A percentile compares a stretch with the other conserved stretches of the same genome.
Evolutionary conservation across 2,113 vertebrate species (phyloP).

Genomic region (Macquaria australasica): DNA sequence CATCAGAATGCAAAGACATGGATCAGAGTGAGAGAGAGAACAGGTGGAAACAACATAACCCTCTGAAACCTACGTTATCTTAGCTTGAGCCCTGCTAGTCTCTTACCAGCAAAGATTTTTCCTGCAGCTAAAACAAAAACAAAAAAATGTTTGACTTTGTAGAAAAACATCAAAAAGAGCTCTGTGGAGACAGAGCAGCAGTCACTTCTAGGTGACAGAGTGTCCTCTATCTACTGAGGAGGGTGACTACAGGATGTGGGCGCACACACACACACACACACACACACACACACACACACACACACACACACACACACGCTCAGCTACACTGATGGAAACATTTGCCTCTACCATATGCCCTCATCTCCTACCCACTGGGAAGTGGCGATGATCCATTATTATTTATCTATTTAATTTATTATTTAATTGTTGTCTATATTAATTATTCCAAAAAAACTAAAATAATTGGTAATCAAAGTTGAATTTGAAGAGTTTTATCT

Average conservation of each 20-base stretch:
- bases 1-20: slow-evolving; percentile 80
- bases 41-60: slow-evolving; percentile 64
- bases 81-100: neutral
- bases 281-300: neutral
- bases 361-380: neutral
- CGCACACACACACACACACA: neutral
- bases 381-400: neutral
- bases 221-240: slow-evolving; percentile 35
- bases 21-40: slow-evolving; percentile 58
- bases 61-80: slow-evolving; percentile 42
- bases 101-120: slow-evolving; percentile 14
- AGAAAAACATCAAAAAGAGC: slow-evolving; percentile 33
- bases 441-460: neutral
- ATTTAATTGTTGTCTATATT: neutral
- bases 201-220: slow-evolving; percentile 22
- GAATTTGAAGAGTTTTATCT: neutral
- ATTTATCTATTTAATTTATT: neutral
- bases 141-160: neutral
- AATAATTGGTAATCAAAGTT: neutral
- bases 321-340: slow-evolving; percentile 30
- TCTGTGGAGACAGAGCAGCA: neutral
- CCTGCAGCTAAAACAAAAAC: neutral
- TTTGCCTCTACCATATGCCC: slow-evolving; percentile 27
- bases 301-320: slow-evolving; percentile 2
- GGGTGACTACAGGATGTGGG: neutral